These are phyloP conservation scores for Cordilura impudica DNA, from an alignment of 2,888 invertebrate genomes.

Conservation along the genomic window DNA sequence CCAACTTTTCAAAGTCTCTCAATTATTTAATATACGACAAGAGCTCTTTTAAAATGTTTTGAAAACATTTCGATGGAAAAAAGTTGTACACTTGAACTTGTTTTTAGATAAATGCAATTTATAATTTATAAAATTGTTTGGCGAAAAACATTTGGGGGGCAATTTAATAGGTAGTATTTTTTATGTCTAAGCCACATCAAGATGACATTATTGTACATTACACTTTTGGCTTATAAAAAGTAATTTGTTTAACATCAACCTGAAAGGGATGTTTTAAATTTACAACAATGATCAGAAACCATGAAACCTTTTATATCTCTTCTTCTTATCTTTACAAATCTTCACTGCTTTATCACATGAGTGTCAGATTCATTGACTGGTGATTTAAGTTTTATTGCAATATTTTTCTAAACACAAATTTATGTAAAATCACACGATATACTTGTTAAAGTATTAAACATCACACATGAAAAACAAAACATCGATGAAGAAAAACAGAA, in stretches of 20 bases:
- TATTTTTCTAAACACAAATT: too few relatives aligned
- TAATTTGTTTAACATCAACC: background rate
- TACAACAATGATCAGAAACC: too few relatives aligned
- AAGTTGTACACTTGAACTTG: constrained; percentile 27
- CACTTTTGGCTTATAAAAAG: constrained; percentile 1
- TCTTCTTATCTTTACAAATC: background rate
- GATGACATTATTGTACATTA: too few relatives aligned
- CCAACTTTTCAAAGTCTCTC: constrained; percentile 30
- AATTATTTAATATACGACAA: background rate
- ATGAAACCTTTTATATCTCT: too few relatives aligned
- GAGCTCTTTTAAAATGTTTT: background rate
- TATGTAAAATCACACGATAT: background rate
- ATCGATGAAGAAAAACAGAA: background rate
- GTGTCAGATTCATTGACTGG: constrained; percentile 8
- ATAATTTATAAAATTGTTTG: background rate
- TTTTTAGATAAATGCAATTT: background rate
- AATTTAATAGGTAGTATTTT: too few relatives aligned
- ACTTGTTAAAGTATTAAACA: too few relatives aligned
- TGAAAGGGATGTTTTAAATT: too few relatives aligned
- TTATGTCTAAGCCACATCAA: too few relatives aligned
- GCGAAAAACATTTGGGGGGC: too few relatives aligned
- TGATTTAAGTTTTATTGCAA: background rate
- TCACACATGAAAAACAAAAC: background rate
- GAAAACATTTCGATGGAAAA: background rate
- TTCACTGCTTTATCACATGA: background rate